Evolutionary conservation across 2,888 invertebrate species (phyloP).

Genomic region (Eretmocerus hayati): DNA sequence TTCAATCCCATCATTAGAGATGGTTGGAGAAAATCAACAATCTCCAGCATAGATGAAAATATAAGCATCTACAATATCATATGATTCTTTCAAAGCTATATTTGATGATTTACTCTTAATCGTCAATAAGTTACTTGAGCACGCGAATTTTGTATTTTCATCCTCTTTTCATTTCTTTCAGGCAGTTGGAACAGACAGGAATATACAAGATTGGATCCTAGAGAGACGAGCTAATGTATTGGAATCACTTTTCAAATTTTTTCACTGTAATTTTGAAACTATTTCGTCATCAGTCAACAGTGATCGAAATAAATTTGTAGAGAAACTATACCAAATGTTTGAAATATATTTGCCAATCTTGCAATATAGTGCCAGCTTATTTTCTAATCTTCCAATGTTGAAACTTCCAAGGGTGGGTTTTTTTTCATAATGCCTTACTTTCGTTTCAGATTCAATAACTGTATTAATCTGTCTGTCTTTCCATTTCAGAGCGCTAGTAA

Average conservation of each 20-base stretch:
- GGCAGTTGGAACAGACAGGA: constrained; percentile 83
- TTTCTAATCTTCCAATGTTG: constrained; percentile 74
- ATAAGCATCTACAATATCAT: too few relatives aligned
- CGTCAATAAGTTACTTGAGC: not conserved
- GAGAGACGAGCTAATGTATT: constrained; percentile 71
- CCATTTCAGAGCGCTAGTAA: constrained; percentile 72
- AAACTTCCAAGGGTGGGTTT: constrained; percentile 67
- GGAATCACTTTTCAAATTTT: constrained; percentile 71
- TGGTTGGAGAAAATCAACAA: too few relatives aligned
- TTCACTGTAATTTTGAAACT: constrained; percentile 75
- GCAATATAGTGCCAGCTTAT: constrained; percentile 75
- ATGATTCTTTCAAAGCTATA: too few relatives aligned
- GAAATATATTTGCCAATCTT: constrained; percentile 84
- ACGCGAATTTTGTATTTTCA: not conserved
- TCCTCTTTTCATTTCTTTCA: constrained; percentile 41
- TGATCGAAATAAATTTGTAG: constrained; percentile 55
- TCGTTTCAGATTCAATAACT: not conserved
- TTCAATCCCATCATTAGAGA: too few relatives aligned
- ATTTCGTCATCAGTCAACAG: constrained; percentile 56
- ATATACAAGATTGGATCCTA: constrained; percentile 76
- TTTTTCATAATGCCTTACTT: too few relatives aligned
- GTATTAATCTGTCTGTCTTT: constrained; percentile 5
- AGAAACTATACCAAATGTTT: constrained; percentile 77
- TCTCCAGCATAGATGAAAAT: too few relatives aligned
- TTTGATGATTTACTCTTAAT: too few relatives aligned